These are phyloP conservation scores for Octonoba sinensis DNA, from an alignment of 2,888 invertebrate genomes.

Conservation along the genomic window DNA sequence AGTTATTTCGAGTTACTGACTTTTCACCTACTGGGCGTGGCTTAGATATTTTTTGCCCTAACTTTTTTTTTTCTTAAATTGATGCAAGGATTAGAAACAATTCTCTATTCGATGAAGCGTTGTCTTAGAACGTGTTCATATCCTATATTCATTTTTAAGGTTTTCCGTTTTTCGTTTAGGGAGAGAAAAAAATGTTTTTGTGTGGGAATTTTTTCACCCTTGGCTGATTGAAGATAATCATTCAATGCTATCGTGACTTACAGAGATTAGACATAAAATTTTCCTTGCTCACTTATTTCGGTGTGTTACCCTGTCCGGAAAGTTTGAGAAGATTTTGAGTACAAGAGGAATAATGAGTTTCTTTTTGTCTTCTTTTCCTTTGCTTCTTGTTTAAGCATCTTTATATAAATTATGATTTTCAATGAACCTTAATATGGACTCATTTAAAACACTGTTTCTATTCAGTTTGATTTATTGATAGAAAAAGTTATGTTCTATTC, in stretches of 20 bases:
- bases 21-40: not conserved
- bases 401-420: slow-evolving; percentile 18
- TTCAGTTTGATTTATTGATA: no score
- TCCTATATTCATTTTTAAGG: not conserved
- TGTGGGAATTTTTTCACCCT: slow-evolving; percentile 26
- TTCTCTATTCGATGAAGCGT: not conserved
- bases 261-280: slow-evolving; percentile 11
- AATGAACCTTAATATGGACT: slow-evolving; percentile 9
- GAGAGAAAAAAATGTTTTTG: not conserved
- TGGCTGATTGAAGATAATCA: slow-evolving; percentile 14
- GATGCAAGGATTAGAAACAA: slow-evolving; percentile 4
- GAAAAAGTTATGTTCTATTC: no score
- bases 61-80: not conserved
- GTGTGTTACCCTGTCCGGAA: not conserved
- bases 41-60: not conserved
- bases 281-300: not conserved
- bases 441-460: slow-evolving; percentile 6
- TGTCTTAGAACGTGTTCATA: not conserved
- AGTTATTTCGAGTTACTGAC: not conserved
- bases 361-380: not conserved
- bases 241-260: slow-evolving; percentile 18
- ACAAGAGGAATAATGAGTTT: slow-evolving; percentile 8
- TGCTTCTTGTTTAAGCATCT: not conserved
- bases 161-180: slow-evolving; percentile 1
- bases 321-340: slow-evolving; percentile 1